Percentiles rank a stretch among this genome's conserved stretches.
Conservation (phyloP, 2,888 invertebrate genomes). For the Druceiella hillmani region DNA sequence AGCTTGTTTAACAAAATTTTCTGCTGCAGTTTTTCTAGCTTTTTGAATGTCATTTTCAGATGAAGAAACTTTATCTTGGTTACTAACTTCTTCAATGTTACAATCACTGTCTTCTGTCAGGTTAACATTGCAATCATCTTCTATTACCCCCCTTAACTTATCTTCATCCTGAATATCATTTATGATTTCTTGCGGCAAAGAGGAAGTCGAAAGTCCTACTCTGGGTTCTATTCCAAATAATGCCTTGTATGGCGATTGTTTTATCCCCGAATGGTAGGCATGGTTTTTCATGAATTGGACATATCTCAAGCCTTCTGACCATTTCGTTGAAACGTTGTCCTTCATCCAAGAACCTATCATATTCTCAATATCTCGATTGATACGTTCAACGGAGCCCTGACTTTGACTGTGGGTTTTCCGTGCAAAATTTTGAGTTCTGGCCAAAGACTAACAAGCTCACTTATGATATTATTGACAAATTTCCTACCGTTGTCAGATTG, state of each 20-base stretch:
- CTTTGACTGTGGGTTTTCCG: constrained; percentile 29
- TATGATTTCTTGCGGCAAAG: constrained; percentile 8
- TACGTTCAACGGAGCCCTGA: constrained; percentile 28
- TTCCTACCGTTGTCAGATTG: constrained; percentile 27
- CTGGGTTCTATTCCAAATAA: constrained; percentile 23
- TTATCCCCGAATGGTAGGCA: constrained; percentile 28
- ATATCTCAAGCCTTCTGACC: constrained; percentile 31
- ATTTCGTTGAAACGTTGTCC: constrained; percentile 27
- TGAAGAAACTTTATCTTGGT: no score
- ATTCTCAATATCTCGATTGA: constrained; percentile 29
- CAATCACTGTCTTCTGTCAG: no score
- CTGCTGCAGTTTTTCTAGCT: no score
- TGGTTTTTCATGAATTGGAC: constrained; percentile 32
- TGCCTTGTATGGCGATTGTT: constrained; percentile 27
- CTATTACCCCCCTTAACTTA: no score
- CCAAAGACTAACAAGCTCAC: no score
- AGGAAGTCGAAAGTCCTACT: constrained; percentile 10
- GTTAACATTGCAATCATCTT: no score
- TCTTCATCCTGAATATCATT: no score
- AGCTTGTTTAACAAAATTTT: no score
- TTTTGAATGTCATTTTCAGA: no score
- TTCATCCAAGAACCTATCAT: constrained; percentile 29
- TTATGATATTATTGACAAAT: constrained; percentile 25
- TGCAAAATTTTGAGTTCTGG: constrained; percentile 27
- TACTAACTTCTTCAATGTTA: no score